Evolutionary conservation across 1,140 invertebrate species (phyloP), one percentile per base, ranked within the genome.

Genomic region (Pollicipes pollicipes): DNA sequence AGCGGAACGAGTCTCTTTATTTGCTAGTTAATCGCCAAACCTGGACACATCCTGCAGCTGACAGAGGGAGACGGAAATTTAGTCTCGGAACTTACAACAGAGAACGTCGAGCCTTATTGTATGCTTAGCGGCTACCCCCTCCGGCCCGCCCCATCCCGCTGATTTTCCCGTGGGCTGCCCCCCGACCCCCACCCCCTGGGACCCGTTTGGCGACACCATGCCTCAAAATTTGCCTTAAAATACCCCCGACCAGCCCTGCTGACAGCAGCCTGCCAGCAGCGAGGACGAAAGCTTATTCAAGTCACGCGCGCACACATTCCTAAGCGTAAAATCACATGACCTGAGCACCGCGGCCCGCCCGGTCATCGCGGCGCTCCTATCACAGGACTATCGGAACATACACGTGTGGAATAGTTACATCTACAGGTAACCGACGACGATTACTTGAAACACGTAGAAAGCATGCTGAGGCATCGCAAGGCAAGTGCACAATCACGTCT

Each of bases 251-350:
- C 45, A 58, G 45, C 45, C 45, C 2, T 24, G 13, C 3, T 10
- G 45, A 3, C 45, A 17, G 35, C 35, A 8, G 45, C 45, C 45
- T 3, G 17, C 45, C 45, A 24, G 45, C 45, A n/a, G 17, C 45
- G 45, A 21, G 45, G 45, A 35, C 45, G 17, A 13, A 58, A 21
- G 45, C 13, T 10, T 58, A 6, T 6, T n/a, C n/a, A 16, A 58
- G 45, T 58, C 17, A 58, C 17, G 45, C 45, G 45, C 24, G 13
- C 45, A 58, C 45, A 58, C 45, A 58, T 21, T 58, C 45, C 45
- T 58, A 58, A 58, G 45, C 45, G 45, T 58, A 58, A 58, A 58
- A 58, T 58, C 45, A 58, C 45, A 58, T 58, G 45, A 58, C 45
- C 13, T 16, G 32, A 35, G 16, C 32, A 16, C 32, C 4, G 32